These are phyloP conservation scores for Stegostoma tigrinum DNA, from an alignment of 2,113 vertebrate species.

Conservation along the genomic window DNA sequence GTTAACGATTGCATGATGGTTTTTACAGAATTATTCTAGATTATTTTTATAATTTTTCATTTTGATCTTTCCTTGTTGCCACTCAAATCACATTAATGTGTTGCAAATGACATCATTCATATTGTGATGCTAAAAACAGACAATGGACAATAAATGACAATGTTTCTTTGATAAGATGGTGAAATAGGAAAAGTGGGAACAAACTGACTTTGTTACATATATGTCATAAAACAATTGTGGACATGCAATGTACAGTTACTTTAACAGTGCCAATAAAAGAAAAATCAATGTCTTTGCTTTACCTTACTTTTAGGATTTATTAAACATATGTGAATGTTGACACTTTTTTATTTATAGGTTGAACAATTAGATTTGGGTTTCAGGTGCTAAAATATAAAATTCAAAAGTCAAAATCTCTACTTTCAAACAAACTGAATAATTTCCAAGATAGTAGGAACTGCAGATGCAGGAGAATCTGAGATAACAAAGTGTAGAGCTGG, in stretches of 20 bases:
- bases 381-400: background rate
- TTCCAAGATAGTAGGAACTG: no score
- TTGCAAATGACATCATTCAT: background rate
- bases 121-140: background rate
- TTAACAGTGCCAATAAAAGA: background rate
- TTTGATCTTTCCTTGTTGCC: background rate
- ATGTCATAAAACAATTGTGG: background rate
- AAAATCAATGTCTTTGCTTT: background rate
- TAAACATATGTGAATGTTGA: background rate
- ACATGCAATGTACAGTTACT: background rate
- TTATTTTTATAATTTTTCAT: background rate
- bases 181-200: background rate
- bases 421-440: background rate
- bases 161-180: background rate
- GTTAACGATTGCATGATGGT: background rate
- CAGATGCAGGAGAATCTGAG: no score
- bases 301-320: background rate
- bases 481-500: no score
- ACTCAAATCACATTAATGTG: background rate
- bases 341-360: background rate
- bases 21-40: background rate
- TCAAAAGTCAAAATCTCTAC: background rate
- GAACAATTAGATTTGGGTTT: background rate
- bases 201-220: background rate
- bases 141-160: background rate